These are phyloP conservation scores for Coryphaenoides rupestris DNA, from an alignment of 2,113 vertebrate species.

Conservation along the genomic window DNA sequence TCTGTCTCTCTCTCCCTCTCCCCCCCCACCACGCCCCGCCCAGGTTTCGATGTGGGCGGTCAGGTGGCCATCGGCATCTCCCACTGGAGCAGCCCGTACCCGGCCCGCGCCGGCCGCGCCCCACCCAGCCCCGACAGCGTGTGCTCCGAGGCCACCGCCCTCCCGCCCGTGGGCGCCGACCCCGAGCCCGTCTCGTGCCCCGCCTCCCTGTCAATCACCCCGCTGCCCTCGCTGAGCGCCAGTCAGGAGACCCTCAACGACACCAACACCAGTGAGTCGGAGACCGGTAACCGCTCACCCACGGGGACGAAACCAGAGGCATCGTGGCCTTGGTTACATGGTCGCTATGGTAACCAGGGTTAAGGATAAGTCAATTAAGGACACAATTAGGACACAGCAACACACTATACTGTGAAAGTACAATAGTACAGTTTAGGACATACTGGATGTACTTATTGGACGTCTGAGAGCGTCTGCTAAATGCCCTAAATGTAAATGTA, in stretches of 20 bases:
- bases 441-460: too few species aligned
- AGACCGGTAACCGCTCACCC: too few species aligned
- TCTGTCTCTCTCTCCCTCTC: background rate
- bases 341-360: too few species aligned
- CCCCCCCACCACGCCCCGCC: background rate
- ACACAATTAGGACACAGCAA: too few species aligned
- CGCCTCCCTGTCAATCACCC: conserved; percentile 84
- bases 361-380: too few species aligned
- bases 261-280: conserved; percentile 70
- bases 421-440: too few species aligned
- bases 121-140: conserved; percentile 65
- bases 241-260: conserved; percentile 87
- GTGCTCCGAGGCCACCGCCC: conserved; percentile 63
- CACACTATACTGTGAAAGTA: too few species aligned
- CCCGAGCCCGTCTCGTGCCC: conserved; percentile 82
- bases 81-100: conserved; percentile 78
- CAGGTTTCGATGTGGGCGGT: conserved; percentile 73
- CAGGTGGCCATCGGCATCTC: conserved; percentile 79
- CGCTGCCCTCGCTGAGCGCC: conserved; percentile 80
- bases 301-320: too few species aligned
- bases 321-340: too few species aligned
- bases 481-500: too few species aligned
- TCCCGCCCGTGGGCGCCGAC: conserved; percentile 64
- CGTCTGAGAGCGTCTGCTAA: too few species aligned
- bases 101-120: conserved; percentile 55